Percentiles rank a stretch among this genome's conserved stretches.
Evolutionary conservation across 2,113 vertebrate genomes (phyloP).

Genomic region (Sebastes schlegelii): DNA sequence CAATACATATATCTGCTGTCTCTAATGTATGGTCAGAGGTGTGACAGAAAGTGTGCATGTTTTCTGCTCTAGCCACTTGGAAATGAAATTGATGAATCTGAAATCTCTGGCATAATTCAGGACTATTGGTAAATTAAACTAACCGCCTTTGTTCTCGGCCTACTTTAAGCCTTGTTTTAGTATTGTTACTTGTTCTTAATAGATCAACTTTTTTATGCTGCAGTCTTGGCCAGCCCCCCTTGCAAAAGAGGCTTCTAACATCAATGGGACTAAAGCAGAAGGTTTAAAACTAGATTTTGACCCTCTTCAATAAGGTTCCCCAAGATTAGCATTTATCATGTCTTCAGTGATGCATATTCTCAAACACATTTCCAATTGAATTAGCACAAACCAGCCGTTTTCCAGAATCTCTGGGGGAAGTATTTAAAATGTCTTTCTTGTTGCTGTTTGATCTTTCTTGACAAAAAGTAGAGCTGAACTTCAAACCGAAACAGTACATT

Average conservation of each 20-base stretch:
- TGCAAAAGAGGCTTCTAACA: not conserved
- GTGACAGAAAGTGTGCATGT: not conserved
- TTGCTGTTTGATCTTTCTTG: conserved; percentile 4
- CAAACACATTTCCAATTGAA: not conserved
- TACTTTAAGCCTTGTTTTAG: not conserved
- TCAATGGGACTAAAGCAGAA: not conserved
- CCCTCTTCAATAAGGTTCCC: not conserved
- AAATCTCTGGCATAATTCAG: not conserved
- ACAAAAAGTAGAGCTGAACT: not conserved
- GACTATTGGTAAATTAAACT: not conserved
- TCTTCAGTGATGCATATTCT: not conserved
- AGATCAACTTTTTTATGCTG: not conserved
- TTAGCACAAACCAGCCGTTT: not conserved
- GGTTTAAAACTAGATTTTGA: not conserved
- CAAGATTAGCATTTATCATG: not conserved
- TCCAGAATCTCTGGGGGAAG: too few species aligned
- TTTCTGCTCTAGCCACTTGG: not conserved
- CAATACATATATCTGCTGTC: not conserved
- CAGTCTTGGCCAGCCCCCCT: not conserved
- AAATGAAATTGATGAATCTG: not conserved
- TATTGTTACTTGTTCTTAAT: not conserved
- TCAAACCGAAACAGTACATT: not conserved
- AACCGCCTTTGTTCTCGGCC: not conserved
- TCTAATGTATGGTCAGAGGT: not conserved
- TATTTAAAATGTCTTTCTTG: not conserved